Base-by-base conservation (phyloP, 2,888 invertebrate species). In the Alentia gelatinosa region DNA sequence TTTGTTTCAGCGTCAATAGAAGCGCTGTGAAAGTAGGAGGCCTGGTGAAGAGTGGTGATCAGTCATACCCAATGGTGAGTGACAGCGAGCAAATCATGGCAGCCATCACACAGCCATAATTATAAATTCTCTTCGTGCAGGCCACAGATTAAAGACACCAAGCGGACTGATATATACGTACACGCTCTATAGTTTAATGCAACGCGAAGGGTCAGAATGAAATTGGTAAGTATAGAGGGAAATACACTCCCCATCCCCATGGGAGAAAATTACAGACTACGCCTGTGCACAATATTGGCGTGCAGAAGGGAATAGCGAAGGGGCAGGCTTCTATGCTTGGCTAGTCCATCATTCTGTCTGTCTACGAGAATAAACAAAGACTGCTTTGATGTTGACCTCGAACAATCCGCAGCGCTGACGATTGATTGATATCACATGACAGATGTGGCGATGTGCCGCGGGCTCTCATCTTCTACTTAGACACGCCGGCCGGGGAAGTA, bases 361-460 rank as follows among this genome's bases (percentile, higher is more conserved):
- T 79, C 79, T 39, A 15, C 35, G 35, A 79, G 37, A 39, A 79
- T 79, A 79, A 79, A 79, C 79, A 79, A 79, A 23, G 15, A 23
- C 7, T 39, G 39, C 79, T 79, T 79, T 79, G 79, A 79, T 23
- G 79, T 79, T 79, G 79, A 79, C 79, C 79, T 39, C 26, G 19
- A 12, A 39, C 79, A 39, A 39, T 79, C 79, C 79, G 19, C 35
- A 3, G 37, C 79, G 35, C 79, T 39, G 39, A 12, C 26, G 37
- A 79, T 79, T 79, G 79, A 79, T 79, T 79, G 79, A 39, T 79
- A 79, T 79, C 79, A 79, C 79, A 39, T 79, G 79, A 79, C 79
- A 79, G 79, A 79, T 79, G 7, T 35, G 79, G 23, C 37, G 35
- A 79, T 79, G 79, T 12, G 39, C 35, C 0, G 79, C 23, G 39